Evolutionary conservation across 1,140 invertebrate species (phyloP).

Genomic region (Caenorhabditis latens): DNA sequence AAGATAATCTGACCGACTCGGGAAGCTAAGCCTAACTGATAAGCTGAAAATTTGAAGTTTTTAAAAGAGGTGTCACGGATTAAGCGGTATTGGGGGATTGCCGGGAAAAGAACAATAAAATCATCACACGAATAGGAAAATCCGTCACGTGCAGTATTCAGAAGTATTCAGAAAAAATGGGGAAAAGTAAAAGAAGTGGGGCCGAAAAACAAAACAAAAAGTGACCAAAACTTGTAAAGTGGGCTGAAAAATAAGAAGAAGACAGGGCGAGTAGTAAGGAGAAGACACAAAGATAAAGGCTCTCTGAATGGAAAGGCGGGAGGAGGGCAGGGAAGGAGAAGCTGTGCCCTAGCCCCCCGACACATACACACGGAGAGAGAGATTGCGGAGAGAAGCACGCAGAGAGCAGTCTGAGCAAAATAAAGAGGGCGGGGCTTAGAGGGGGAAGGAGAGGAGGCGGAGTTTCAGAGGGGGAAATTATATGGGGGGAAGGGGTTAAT

Average conservation of each 20-base stretch:
- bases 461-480: no score
- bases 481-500: no score
- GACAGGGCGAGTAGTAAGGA: neutral
- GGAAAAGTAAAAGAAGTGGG: neutral
- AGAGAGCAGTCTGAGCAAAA: neutral
- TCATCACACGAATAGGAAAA: neutral
- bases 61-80: no score
- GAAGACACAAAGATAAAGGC: slow-evolving; percentile 38
- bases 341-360: slow-evolving; percentile 9
- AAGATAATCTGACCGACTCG: no score
- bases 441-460: neutral
- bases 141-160: neutral
- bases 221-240: slow-evolving; percentile 51
- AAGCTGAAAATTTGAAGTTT: no score
- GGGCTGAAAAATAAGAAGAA: slow-evolving; percentile 32
- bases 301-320: neutral
- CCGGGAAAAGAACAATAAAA: neutral
- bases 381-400: neutral
- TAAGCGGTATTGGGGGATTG: no score
- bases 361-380: neutral
- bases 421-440: neutral
- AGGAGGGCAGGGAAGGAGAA: slow-evolving; percentile 2
- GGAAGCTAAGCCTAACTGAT: no score
- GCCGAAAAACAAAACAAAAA: slow-evolving; percentile 28
- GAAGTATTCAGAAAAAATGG: neutral